These are phyloP conservation scores for Drosophila multiciliata DNA, from an alignment of 2,888 invertebrate genomes.

Conservation along the genomic window DNA sequence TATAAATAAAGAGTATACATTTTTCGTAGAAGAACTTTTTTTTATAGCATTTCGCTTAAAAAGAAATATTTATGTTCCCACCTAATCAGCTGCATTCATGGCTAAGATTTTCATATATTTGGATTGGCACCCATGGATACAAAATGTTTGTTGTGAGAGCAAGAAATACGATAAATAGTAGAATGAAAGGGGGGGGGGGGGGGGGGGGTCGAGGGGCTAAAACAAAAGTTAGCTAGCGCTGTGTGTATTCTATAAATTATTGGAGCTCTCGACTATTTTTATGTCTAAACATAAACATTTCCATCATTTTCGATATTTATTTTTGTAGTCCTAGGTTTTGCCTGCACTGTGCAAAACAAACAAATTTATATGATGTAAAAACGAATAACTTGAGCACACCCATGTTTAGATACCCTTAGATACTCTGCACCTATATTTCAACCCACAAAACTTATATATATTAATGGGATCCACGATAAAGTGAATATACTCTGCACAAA, in stretches of 20 bases:
- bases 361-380: constrained; percentile 10
- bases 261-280: constrained; percentile 49
- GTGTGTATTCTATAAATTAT: constrained; percentile 37
- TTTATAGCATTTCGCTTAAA: background rate
- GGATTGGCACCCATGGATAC: constrained; percentile 48
- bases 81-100: constrained; percentile 40
- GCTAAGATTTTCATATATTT: constrained; percentile 18
- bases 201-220: background rate
- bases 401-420: background rate
- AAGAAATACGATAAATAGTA: constrained; percentile 42
- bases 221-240: constrained; percentile 10
- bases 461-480: background rate
- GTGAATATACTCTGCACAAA: background rate
- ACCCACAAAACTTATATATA: background rate
- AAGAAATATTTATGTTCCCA: constrained; percentile 35
- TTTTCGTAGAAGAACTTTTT: background rate
- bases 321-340: constrained; percentile 1
- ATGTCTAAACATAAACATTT: constrained; percentile 53
- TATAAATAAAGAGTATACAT: background rate
- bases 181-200: background rate
- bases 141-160: constrained; percentile 53
- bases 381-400: background rate
- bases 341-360: constrained; percentile 7
- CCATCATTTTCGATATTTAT: constrained; percentile 33
- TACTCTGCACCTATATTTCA: background rate